These are phyloP conservation scores for Melinaea menophilus DNA, from an alignment of 2,888 invertebrate species.

Conservation along the genomic window DNA sequence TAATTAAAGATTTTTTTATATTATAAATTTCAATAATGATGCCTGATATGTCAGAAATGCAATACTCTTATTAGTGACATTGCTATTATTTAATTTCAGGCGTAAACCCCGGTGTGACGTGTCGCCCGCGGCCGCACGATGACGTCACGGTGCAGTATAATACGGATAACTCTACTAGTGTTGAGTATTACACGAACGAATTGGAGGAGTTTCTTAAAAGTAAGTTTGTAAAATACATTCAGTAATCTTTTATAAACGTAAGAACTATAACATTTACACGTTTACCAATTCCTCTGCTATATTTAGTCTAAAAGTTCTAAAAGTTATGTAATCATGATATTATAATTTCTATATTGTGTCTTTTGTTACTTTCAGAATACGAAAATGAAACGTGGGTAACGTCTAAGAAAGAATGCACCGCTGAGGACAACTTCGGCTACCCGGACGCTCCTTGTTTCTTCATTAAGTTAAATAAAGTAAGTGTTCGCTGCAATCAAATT, in stretches of 20 bases:
- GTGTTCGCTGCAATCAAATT: background rate
- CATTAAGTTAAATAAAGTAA: slow-evolving; percentile 91
- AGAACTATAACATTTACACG: too few species aligned
- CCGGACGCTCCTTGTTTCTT: slow-evolving; percentile 95
- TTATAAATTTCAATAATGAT: too few species aligned
- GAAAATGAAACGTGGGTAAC: slow-evolving; percentile 40
- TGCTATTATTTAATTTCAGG: slow-evolving; percentile 43
- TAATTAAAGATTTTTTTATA: too few species aligned
- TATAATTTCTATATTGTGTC: background rate
- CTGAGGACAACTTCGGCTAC: slow-evolving; percentile 90
- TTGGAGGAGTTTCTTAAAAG: slow-evolving; percentile 60
- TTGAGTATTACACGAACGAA: slow-evolving; percentile 69
- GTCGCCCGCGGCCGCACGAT: slow-evolving; percentile 75
- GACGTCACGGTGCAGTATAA: slow-evolving; percentile 76
- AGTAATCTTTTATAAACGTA: background rate
- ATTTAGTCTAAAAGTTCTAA: too few species aligned
- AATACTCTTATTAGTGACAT: too few species aligned
- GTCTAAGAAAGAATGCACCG: slow-evolving; percentile 77
- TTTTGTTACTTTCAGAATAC: slow-evolving; percentile 46
- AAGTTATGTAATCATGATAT: background rate
- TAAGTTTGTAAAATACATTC: slow-evolving; percentile 36
- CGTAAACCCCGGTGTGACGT: slow-evolving; percentile 80
- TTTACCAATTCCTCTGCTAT: too few species aligned
- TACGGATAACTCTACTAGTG: slow-evolving; percentile 66
- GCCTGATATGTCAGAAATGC: too few species aligned